Conservation (phyloP, 2,113 vertebrate genomes). For the Pundamilia nyererei region DNA sequence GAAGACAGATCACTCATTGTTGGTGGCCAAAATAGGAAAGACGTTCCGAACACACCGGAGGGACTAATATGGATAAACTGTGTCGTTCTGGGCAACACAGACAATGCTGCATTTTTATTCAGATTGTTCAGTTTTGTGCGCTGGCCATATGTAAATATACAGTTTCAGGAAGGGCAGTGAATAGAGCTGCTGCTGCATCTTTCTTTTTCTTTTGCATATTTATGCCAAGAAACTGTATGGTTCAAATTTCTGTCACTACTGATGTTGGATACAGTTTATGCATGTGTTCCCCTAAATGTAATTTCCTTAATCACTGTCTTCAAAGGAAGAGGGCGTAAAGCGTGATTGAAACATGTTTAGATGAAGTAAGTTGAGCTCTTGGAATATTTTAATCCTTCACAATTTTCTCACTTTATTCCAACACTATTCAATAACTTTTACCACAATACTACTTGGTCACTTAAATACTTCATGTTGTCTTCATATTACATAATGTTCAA, state of each 20-base stretch:
- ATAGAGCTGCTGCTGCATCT: neutral
- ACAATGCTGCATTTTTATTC: neutral
- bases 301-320: neutral
- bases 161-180: neutral
- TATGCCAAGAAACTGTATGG: neutral
- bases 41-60: neutral
- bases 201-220: neutral
- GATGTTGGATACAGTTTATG: neutral
- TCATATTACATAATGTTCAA: neutral
- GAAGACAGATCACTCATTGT: neutral
- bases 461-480: neutral
- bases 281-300: neutral
- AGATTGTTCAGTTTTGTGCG: neutral
- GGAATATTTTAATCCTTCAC: neutral
- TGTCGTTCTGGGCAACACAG: neutral
- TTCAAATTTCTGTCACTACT: neutral
- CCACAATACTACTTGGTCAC: neutral
- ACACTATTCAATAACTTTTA: neutral
- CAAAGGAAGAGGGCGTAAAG: neutral
- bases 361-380: neutral
- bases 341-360: neutral
- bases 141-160: neutral
- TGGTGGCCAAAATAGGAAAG: neutral
- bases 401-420: neutral
- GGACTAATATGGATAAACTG: constrained; percentile 20